phyloP scores from a whole-genome alignment of 2,797 vertebrate genomes.

The Sebastes variabilis region DNA sequence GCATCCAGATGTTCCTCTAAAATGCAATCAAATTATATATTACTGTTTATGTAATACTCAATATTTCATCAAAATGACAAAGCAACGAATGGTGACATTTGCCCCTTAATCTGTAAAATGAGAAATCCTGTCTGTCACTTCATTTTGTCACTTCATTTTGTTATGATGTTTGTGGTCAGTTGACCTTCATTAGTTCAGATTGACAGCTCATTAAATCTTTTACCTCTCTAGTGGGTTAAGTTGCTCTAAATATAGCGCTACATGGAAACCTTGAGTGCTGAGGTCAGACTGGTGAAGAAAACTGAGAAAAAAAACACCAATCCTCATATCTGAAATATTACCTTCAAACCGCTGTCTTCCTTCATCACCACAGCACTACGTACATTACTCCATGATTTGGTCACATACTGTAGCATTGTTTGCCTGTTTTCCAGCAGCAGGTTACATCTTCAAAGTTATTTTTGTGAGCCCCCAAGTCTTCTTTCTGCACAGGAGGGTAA shows the following conservation, averaged over 20 bases:
- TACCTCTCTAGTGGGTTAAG: neutral
- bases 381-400: neutral
- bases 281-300: neutral
- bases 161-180: neutral
- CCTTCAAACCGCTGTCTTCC: neutral
- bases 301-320: neutral
- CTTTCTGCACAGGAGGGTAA: neutral
- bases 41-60: neutral
- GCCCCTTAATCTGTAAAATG: neutral
- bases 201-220: neutral
- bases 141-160: neutral
- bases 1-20: slow-evolving; percentile 2
- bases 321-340: neutral
- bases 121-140: neutral
- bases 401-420: neutral
- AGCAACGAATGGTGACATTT: neutral
- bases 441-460: neutral
- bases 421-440: neutral
- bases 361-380: neutral
- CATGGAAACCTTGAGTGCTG: neutral
- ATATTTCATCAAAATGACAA: neutral
- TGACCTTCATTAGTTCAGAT: neutral
- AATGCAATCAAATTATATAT: neutral
- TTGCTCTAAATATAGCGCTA: neutral
- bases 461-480: neutral